Conservation (phyloP, 2,888 invertebrate species). For the Zygaena filipendulae region DNA sequence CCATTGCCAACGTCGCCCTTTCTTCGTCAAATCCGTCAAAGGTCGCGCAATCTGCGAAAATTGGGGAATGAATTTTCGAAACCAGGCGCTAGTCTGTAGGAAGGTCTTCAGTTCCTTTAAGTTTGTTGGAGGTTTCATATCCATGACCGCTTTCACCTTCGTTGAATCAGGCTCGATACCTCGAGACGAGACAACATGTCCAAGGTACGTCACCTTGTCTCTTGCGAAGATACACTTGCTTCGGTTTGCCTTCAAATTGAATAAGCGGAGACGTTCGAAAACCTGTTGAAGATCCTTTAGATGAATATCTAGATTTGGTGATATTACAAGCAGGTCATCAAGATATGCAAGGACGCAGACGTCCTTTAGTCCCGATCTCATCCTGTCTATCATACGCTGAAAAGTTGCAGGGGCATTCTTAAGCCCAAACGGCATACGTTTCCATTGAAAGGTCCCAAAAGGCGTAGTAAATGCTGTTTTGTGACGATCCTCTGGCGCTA, state of each 20-base stretch:
- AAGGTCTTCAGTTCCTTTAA: slow-evolving; percentile 11
- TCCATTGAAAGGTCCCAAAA: slow-evolving; percentile 21
- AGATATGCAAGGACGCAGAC: slow-evolving; percentile 21
- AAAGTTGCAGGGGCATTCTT: slow-evolving; percentile 22
- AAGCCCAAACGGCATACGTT: slow-evolving; percentile 23
- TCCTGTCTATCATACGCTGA: slow-evolving; percentile 21
- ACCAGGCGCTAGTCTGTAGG: slow-evolving; percentile 19
- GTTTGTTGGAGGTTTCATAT: slow-evolving; percentile 6
- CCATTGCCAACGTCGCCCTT: slow-evolving; percentile 1
- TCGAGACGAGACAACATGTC: slow-evolving; percentile 16
- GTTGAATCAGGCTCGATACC: slow-evolving; percentile 14
- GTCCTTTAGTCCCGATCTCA: slow-evolving; percentile 14
- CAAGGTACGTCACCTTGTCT: slow-evolving; percentile 16
- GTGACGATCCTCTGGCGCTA: slow-evolving; percentile 15
- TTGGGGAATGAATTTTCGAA: slow-evolving; percentile 16
- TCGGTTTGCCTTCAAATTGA: slow-evolving; percentile 9
- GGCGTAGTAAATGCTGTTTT: slow-evolving; percentile 23
- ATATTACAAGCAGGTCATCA: slow-evolving; percentile 25
- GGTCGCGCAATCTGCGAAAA: slow-evolving; percentile 15
- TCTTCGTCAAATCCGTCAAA: slow-evolving; percentile 14
- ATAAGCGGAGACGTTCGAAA: slow-evolving; percentile 8
- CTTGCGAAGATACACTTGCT: slow-evolving; percentile 15
- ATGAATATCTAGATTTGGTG: no score
- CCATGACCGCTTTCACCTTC: slow-evolving; percentile 15
- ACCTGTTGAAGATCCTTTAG: slow-evolving; percentile 9